Conservation (phyloP, 23 tunicate genomes). For the Trididemnum miniatum region DNA sequence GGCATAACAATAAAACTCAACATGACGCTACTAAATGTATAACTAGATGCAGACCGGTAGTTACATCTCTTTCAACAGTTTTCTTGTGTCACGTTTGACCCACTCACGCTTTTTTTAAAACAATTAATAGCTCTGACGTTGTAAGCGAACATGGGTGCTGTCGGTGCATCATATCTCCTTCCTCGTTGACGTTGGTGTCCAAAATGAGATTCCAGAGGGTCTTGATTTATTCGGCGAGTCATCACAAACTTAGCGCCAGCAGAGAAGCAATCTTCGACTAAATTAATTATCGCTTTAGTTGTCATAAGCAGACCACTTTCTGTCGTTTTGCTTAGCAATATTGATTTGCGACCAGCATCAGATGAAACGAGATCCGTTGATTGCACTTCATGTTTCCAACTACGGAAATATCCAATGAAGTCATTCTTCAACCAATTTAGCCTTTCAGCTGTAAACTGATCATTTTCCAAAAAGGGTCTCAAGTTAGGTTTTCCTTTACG, state of each 20-base stretch:
- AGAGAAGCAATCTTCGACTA: not conserved
- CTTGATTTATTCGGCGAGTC: conserved; percentile 8
- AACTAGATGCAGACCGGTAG: too few relatives aligned
- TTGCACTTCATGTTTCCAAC: conserved; percentile 1
- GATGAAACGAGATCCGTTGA: not conserved
- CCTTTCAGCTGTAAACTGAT: not conserved
- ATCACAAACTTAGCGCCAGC: conserved; percentile 12
- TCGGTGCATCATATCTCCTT: conserved; percentile 8
- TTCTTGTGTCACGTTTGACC: too few relatives aligned
- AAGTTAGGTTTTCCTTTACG: conserved; percentile 1
- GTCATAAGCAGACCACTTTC: conserved; percentile 3
- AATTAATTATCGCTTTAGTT: not conserved
- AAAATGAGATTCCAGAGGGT: conserved; percentile 11
- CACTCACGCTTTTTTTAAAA: too few relatives aligned
- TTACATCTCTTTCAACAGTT: too few relatives aligned
- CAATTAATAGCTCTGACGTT: conserved; percentile 1
- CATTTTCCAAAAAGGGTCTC: not conserved
- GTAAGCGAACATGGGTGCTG: conserved; percentile 3
- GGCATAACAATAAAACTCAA: too few relatives aligned
- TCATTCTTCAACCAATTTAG: not conserved
- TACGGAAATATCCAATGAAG: not conserved
- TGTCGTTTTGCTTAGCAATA: not conserved
- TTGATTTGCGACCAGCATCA: not conserved
- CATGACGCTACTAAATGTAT: too few relatives aligned
- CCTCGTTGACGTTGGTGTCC: conserved; percentile 21